phyloP scores from a whole-genome alignment of 2,888 invertebrate species.

The Flexamia atlantica region DNA sequence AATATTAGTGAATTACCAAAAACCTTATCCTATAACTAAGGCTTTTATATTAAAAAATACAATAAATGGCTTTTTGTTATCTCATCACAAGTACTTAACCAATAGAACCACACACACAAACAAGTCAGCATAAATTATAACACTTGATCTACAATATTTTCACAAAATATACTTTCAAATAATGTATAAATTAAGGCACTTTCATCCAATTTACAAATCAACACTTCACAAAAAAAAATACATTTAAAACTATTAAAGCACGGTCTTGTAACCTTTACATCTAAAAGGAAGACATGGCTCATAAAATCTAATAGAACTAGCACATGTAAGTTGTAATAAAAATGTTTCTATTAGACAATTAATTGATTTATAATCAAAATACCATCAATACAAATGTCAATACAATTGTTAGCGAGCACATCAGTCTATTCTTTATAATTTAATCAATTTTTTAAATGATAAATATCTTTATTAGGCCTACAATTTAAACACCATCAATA shows the following conservation, averaged over 20 bases:
- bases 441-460: background rate
- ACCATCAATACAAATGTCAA: background rate
- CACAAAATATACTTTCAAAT: background rate
- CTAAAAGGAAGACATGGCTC: constrained; percentile 23
- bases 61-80: too few relatives aligned
- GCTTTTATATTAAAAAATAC: too few relatives aligned
- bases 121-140: background rate
- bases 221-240: background rate
- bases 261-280: constrained; percentile 6
- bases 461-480: background rate
- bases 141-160: background rate
- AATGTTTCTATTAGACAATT: too few relatives aligned
- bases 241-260: background rate
- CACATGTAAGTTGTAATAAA: background rate
- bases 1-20: too few relatives aligned
- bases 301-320: background rate
- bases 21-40: too few relatives aligned
- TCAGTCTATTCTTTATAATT: background rate
- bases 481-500: background rate
- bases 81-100: too few relatives aligned
- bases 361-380: background rate
- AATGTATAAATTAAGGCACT: background rate
- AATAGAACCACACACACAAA: too few relatives aligned
- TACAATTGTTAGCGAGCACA: background rate
- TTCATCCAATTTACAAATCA: background rate